Evolutionary conservation across 2,113 vertebrate genomes (phyloP).

Genomic region (Haemorhous mexicanus): DNA sequence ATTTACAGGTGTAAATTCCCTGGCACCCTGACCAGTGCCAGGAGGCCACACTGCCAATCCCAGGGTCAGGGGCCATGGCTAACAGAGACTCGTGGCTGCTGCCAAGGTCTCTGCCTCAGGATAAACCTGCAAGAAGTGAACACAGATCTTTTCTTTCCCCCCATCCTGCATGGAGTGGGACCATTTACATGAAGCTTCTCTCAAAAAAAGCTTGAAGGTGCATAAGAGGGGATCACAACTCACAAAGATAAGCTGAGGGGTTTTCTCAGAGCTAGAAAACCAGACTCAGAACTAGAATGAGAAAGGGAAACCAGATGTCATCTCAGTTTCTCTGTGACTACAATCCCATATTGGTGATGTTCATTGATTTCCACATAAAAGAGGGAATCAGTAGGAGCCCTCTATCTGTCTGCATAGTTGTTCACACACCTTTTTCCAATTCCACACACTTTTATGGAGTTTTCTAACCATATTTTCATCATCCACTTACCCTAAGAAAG

Average conservation of each 20-base stretch:
- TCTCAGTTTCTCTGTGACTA: neutral
- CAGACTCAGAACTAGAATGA: neutral
- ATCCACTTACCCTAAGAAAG: slow-evolving; percentile 18
- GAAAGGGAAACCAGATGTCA: neutral
- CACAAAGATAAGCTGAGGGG: neutral
- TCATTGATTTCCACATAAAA: neutral
- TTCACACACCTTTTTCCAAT: neutral
- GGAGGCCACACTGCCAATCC: neutral
- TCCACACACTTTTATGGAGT: neutral
- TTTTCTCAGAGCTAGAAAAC: neutral
- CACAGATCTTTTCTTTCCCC: neutral
- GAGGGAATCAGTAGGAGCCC: neutral
- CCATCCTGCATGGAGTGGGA: neutral
- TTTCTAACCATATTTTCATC: neutral
- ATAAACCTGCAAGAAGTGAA: neutral
- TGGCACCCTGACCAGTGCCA: neutral
- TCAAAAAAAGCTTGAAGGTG: neutral
- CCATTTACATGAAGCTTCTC: neutral
- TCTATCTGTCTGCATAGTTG: neutral
- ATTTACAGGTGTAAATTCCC: neutral
- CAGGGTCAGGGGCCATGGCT: neutral
- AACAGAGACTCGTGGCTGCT: neutral
- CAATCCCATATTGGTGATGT: neutral
- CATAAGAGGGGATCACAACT: neutral
- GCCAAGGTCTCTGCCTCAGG: neutral